Evolutionary conservation across 2,797 vertebrate species (phyloP), one percentile per base, ranked within the genome.

Genomic region (Myotis findleyi): DNA sequence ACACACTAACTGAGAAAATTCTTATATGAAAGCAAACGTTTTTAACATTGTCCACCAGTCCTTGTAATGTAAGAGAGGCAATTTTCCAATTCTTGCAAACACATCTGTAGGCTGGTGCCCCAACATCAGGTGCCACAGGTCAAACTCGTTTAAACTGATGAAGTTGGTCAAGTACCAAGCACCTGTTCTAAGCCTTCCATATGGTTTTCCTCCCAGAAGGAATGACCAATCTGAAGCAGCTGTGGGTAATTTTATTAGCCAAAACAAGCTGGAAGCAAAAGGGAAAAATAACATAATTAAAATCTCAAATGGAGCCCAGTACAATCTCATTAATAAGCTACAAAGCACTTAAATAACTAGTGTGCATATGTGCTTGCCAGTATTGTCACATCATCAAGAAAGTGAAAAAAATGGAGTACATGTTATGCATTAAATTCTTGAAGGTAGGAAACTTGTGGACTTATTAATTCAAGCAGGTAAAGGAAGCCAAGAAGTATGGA

Each of bases 201-300:
- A 92, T 95, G 90, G 16, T 92, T 95, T 93, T 87, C 62, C 69
- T 93, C 68, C 44, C 66, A 96, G 93, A 92, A 93, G 47, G 41
- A 95, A 92, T 83, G 89, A 36, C 75, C 87, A 68, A 2, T 72
- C 21, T 57, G 53, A 96, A 96, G 68, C 93, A 97, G 92, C 87
- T 97, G 80, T 95, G 55, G 9, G 53, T 92, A 88, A 91, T 89
- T 96, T 95, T 84, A 93, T 94, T 95, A 81, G 73, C 33, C 47
- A 64, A 91, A 91, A 95, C n/a, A 97, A 94, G 33, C 83, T 91
- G 89, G 79, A 95, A 95, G 87, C 73, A 89, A 96, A 96, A 86
- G 55, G 44, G 23, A 92, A 86, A 91, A 92, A 91, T 75, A 91
- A 76, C 51, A 36, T 75, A 95, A 95, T 95, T 95, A 96, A 94